Conservation (phyloP, 2,888 invertebrate genomes). For the Cremastobaeus sp. region DNA sequence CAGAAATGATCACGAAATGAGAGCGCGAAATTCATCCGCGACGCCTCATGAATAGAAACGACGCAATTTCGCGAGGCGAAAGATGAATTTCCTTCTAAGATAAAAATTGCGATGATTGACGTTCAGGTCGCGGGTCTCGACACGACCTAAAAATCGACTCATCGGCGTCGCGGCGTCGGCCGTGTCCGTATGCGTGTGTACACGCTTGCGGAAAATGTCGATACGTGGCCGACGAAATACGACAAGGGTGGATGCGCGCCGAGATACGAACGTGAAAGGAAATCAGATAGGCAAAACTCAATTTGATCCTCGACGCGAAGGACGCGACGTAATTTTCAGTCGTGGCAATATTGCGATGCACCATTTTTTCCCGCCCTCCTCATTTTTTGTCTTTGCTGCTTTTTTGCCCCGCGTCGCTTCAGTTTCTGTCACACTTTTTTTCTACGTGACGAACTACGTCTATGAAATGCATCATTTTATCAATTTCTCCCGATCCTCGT, state of each 20-base stretch:
- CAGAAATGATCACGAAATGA: constrained; percentile 20
- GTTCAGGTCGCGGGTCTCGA: constrained; percentile 44
- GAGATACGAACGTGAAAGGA: constrained; percentile 58
- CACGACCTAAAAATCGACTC: constrained; percentile 54
- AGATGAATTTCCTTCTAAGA: constrained; percentile 48
- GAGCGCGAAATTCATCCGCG: constrained; percentile 43
- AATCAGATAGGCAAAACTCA: constrained; percentile 60
- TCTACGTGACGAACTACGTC: too few species aligned
- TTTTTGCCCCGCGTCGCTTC: not conserved
- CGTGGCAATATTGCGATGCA: constrained; percentile 47
- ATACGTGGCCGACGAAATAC: constrained; percentile 32
- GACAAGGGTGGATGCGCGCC: constrained; percentile 36
- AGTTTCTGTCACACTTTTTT: too few species aligned
- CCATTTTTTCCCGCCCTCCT: constrained; percentile 22
- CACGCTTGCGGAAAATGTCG: constrained; percentile 33
- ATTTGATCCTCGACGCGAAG: constrained; percentile 56
- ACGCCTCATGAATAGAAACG: constrained; percentile 48
- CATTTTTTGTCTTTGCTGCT: constrained; percentile 1
- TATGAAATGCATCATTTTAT: too few species aligned
- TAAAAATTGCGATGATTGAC: constrained; percentile 54
- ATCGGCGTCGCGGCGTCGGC: constrained; percentile 12
- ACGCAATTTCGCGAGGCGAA: constrained; percentile 39
- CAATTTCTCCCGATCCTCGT: too few species aligned
- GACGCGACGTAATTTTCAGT: constrained; percentile 53
- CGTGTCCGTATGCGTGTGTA: constrained; percentile 18